These are phyloP conservation scores for Brachypterus glaber DNA, from an alignment of 2,888 invertebrate species.

Conservation along the genomic window DNA sequence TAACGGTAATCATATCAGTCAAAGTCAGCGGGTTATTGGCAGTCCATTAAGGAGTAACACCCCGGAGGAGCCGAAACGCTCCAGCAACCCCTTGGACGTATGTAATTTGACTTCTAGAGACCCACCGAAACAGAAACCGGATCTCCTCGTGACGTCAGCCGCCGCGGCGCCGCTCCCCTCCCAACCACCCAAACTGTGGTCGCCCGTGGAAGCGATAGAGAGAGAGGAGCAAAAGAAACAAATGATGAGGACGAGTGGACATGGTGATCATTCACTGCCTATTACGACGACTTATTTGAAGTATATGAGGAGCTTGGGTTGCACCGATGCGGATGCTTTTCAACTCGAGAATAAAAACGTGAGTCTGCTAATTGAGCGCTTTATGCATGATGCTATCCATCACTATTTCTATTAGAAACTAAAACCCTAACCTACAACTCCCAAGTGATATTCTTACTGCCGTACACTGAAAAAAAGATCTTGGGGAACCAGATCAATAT, in stretches of 20 bases:
- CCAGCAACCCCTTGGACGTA: constrained; percentile 54
- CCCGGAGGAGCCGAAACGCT: constrained; percentile 35
- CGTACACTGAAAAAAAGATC: too few species aligned
- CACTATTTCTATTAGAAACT: constrained; percentile 36
- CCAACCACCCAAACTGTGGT: constrained; percentile 46
- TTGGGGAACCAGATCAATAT: too few species aligned
- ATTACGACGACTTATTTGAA: constrained; percentile 85
- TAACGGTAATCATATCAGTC: neutral
- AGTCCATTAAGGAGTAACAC: constrained; percentile 25
- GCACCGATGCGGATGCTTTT: constrained; percentile 52
- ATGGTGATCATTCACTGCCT: constrained; percentile 75
- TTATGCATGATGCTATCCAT: constrained; percentile 36
- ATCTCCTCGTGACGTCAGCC: too few species aligned
- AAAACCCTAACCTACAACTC: too few species aligned
- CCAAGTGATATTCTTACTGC: too few species aligned
- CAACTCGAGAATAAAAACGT: constrained; percentile 50
- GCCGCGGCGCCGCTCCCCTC: too few species aligned
- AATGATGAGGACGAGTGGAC: constrained; percentile 34
- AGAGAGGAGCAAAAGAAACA: constrained; percentile 36
- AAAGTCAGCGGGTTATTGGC: constrained; percentile 2
- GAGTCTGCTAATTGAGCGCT: constrained; percentile 41
- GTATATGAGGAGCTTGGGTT: constrained; percentile 66
- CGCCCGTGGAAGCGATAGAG: constrained; percentile 42
- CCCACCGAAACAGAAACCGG: constrained; percentile 50
- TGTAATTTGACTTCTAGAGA: constrained; percentile 54